Conservation (phyloP, 23 tunicate species). For the Clavelina lepadiformis region DNA sequence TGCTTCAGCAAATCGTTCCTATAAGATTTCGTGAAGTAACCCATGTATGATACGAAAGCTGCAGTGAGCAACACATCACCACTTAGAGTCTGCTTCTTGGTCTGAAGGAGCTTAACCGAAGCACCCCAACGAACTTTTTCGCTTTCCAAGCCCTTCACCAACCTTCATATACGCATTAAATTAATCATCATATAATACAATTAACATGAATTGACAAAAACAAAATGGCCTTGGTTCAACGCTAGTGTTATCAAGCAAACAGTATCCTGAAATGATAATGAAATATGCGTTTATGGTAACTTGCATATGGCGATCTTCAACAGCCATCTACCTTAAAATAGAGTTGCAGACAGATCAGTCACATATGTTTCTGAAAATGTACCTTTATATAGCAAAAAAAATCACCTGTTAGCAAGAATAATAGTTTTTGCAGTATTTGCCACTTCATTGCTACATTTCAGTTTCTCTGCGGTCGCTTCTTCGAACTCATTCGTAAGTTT, state of each 20-base stretch:
- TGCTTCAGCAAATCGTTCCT: constrained; percentile 42
- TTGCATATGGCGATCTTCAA: no score
- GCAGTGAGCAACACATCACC: constrained; percentile 92
- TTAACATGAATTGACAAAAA: no score
- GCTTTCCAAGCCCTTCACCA: constrained; percentile 74
- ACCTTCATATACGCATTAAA: constrained; percentile 26
- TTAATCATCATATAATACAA: no score
- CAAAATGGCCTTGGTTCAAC: no score
- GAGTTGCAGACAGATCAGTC: no score
- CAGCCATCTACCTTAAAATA: background rate
- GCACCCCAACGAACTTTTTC: constrained; percentile 81
- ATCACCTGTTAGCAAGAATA: constrained; percentile 68
- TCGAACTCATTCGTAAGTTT: constrained; percentile 67
- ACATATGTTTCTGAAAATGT: background rate
- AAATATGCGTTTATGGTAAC: no score
- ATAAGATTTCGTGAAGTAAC: constrained; percentile 85
- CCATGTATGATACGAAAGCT: constrained; percentile 79
- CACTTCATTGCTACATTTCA: constrained; percentile 80
- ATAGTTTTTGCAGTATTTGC: constrained; percentile 82
- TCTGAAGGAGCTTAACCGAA: constrained; percentile 61
- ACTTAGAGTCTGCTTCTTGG: constrained; percentile 57
- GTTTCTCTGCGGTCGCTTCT: constrained; percentile 83
- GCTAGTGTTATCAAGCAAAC: no score
- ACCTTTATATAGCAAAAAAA: background rate
- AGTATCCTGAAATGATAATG: no score